Conservation (phyloP, 2,797 vertebrate species). For the Acipenser transmontanus region DNA sequence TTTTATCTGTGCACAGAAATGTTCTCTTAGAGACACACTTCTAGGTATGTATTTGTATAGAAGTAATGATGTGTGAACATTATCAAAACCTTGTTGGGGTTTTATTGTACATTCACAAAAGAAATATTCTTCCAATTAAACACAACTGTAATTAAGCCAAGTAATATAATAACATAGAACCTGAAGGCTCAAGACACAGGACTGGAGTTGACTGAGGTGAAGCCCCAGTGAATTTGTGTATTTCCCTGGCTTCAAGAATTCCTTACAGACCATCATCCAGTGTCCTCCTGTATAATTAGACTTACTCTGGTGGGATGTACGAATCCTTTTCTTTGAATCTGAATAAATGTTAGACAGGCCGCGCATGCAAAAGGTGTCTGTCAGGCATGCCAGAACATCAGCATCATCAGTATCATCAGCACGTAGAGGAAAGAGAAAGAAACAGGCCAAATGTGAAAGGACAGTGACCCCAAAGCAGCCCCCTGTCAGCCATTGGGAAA, state of each 20-base stretch:
- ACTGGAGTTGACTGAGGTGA: too few relatives aligned
- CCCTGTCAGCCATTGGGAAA: conserved; percentile 30
- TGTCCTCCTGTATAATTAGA: conserved; percentile 44
- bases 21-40: too few relatives aligned
- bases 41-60: too few relatives aligned
- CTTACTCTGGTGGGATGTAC: conserved; percentile 99
- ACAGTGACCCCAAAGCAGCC: conserved; percentile 62
- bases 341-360: conserved; percentile 99
- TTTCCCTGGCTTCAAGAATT: conserved; percentile 20
- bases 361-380: conserved; percentile 97
- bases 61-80: too few relatives aligned
- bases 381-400: conserved; percentile 92
- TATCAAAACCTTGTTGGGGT: too few relatives aligned
- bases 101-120: too few relatives aligned
- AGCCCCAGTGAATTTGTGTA: conserved; percentile 4
- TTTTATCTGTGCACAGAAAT: too few relatives aligned
- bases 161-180: too few relatives aligned
- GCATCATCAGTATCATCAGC: conserved; percentile 67
- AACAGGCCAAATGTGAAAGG: conserved; percentile 82
- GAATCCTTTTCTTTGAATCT: conserved; percentile 99
- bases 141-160: too few relatives aligned
- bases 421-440: conserved; percentile 72
- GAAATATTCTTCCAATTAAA: too few relatives aligned
- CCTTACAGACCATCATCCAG: not conserved
- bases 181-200: too few relatives aligned